A percentile compares a stretch with the other conserved stretches of the same genome.
Evolutionary conservation across 2,888 invertebrate species (phyloP).

Genomic region (Salticus scenicus): DNA sequence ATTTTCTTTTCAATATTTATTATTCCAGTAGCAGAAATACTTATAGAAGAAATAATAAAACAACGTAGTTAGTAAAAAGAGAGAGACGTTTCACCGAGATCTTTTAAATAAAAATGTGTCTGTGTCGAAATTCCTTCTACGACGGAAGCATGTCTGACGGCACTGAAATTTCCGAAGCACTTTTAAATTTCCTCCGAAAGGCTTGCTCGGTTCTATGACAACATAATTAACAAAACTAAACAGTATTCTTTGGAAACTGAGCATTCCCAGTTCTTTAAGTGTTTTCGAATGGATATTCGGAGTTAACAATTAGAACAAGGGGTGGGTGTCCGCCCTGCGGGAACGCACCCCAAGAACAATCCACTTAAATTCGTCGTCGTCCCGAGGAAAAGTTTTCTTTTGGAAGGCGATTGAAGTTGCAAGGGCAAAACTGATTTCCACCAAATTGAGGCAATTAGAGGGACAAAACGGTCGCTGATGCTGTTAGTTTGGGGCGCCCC

Average conservation of each 20-base stretch:
- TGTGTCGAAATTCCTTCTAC: no score
- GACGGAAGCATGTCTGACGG: no score
- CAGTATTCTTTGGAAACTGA: neutral
- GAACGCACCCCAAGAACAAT: neutral
- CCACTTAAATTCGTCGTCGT: conserved; percentile 5
- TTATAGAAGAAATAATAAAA: no score
- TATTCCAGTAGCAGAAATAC: no score
- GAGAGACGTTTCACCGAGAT: no score
- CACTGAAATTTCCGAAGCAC: no score
- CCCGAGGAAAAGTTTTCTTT: neutral
- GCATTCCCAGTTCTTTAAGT: neutral
- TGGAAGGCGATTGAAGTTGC: conserved; percentile 54
- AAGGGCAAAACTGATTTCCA: conserved; percentile 64
- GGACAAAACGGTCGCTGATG: conserved; percentile 61
- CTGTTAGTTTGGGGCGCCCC: conserved; percentile 57
- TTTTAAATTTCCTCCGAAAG: no score
- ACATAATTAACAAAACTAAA: neutral
- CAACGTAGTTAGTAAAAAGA: no score
- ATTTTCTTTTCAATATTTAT: no score
- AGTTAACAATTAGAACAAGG: conserved; percentile 19
- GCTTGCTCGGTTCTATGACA: neutral
- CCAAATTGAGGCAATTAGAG: conserved; percentile 67
- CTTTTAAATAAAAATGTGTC: no score
- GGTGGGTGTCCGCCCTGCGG: conserved; percentile 1
- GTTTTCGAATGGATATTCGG: conserved; percentile 11